Base-by-base conservation (phyloP, 2,797 vertebrate genomes). In the Lutra lutra region DNA sequence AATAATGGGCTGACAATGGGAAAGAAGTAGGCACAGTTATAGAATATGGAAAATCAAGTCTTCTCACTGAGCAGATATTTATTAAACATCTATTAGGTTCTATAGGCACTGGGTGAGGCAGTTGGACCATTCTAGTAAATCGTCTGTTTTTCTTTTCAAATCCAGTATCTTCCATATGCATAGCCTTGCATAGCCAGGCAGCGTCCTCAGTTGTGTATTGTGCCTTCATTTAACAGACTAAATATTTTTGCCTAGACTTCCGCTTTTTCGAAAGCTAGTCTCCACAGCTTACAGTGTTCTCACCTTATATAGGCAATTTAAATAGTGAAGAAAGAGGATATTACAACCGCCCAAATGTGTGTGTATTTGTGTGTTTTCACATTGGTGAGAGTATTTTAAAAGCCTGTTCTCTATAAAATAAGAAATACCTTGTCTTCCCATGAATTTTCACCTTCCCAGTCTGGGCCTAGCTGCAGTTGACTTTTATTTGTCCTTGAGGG, bases 401-500 rank as follows among this genome's bases (percentile, higher is more conserved):
- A 95, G n/a, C 17, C 60, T 83, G 0, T 80, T 66, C 2, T 46
- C n/a, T 84, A 8, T 79, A 35, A 83, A 89, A 66, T 38, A 58
- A 56, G 68, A 95, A 87, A 85, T 82, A 23, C 58, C 23, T 68
- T 58, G 5, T 51, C 9, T 73, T 85, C 70, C 66, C n/a, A 29
- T 10, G 25, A 48, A 9, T 89, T 89, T 80, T 60, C 46, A n/a
- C 56, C 68, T 91, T 32, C 66, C 32, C 3, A 27, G n/a, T 91
- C 51, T 46, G 38, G 64, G 13, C 32, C 40, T 60, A 83, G 87
- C 82, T 79, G 11, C 68, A 32, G 48, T 35, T 84, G 68, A 90
- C 95, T 96, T 91, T 46, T 40, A 48, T 72, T 95, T 97, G 83
- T 94, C 88, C 73, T 86, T 89, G 70, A 95, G 25, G 25, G 2